Evolutionary conservation across 2,797 vertebrate species (phyloP).

Genomic region (Mus minutoides): DNA sequence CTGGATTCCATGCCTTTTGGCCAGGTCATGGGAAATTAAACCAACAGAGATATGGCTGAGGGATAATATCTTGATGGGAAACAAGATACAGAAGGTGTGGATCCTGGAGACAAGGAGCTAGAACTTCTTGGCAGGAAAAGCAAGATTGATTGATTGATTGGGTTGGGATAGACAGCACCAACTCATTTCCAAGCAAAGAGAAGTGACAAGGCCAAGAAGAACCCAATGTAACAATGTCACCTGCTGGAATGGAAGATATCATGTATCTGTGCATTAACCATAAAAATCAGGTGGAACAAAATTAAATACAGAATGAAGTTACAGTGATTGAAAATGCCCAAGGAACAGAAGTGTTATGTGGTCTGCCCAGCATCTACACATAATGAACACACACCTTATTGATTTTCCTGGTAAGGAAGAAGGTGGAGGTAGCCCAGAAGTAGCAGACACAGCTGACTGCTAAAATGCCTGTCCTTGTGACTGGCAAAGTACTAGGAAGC

Average conservation of each 20-base stretch:
- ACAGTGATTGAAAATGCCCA: background rate
- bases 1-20: rapidly evolving
- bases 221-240: rapidly evolving
- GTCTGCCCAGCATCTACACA: background rate
- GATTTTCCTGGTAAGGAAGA: background rate
- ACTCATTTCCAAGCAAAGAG: too few relatives aligned
- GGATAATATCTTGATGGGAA: too few relatives aligned
- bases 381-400: background rate
- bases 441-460: rapidly evolving
- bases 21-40: too few relatives aligned
- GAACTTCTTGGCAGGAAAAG: background rate
- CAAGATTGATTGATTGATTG: background rate
- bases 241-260: rapidly evolving
- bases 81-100: background rate
- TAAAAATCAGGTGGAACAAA: background rate
- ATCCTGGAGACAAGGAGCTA: background rate
- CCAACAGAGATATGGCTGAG: background rate
- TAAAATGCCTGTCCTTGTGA: rapidly evolving
- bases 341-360: background rate
- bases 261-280: background rate
- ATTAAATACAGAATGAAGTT: background rate
- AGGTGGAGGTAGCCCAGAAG: background rate
- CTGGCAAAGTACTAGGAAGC: too few relatives aligned
- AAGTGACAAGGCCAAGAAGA: background rate
- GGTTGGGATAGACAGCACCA: background rate